Evolutionary conservation across 2,113 vertebrate genomes (phyloP), one percentile per base, ranked within the genome.

Genomic region (Mirza zaza): DNA sequence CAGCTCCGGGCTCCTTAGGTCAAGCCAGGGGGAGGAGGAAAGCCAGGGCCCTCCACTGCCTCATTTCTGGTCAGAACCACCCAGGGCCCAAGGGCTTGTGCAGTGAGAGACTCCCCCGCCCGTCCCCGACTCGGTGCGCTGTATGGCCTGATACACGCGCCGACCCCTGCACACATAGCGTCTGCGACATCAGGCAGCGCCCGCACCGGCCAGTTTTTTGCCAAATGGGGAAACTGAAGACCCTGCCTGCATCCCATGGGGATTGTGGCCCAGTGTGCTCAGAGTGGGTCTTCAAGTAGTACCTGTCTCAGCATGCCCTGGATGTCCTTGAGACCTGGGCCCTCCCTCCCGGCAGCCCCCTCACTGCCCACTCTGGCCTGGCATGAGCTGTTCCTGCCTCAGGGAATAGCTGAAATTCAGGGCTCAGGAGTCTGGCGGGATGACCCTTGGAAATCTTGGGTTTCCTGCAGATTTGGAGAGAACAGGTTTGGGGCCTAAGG

Each of bases 381-480:
- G 77, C 29, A 77, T 52, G 86, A 86, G 34, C 84, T 65, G 12
- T 55, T 87, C 20, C 32, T 70, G 81, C 21, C 67, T 77, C 3
- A 25, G 77, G 5, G 10, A 92, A 42, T 8, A 50, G 52, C 59
- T 93, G 14, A 95, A 52, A 93, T 86, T 45, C 45, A 95, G 20
- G 14, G 61, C 13, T n/a, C 50, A 77, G 67, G 52, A 39, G 15
- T 50, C 32, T 55, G 42, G 76, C 63, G 70, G 71, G 71, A 55
- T 15, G 68, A 20, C 34, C 11, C 59, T 63, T 71, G 45, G 55
- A 70, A 70, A 86, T 32, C 48, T 14, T 55, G 17, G 34, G 59
- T 82, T 75, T 81, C 90, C 52, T 77, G 23, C 34, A 77, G 68
- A 52, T 65, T 50, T 12, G 71, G 87, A 75, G 1, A 83, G 91